These are phyloP conservation scores for Ptyas mucosa DNA, from an alignment of 2,113 vertebrate species.

Conservation along the genomic window DNA sequence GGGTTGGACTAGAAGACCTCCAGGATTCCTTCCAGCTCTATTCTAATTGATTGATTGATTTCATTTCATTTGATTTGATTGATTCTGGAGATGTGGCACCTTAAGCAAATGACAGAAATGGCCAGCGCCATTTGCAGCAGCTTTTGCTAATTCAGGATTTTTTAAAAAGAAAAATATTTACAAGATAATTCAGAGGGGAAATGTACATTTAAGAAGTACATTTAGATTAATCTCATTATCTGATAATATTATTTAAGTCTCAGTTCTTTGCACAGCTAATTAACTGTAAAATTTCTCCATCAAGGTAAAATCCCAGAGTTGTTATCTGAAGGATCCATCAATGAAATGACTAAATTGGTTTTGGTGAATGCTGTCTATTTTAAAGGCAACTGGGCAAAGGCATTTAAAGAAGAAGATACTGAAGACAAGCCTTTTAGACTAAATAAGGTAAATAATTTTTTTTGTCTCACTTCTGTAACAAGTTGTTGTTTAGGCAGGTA, in stretches of 20 bases:
- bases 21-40: too few relatives aligned
- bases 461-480: not conserved
- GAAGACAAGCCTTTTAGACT: slow-evolving; percentile 75
- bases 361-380: slow-evolving; percentile 95
- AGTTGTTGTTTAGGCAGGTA: not conserved
- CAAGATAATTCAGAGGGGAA: not conserved
- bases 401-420: slow-evolving; percentile 73
- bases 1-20: too few relatives aligned
- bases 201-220: not conserved
- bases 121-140: not conserved
- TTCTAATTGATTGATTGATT: too few relatives aligned
- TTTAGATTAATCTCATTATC: not conserved
- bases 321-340: slow-evolving; percentile 73
- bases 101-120: not conserved
- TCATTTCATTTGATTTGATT: too few relatives aligned
- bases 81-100: not conserved
- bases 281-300: not conserved
- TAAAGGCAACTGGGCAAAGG: slow-evolving; percentile 85
- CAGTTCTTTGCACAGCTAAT: not conserved
- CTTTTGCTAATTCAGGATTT: not conserved
- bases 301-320: slow-evolving; percentile 90
- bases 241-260: not conserved
- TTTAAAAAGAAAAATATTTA: not conserved
- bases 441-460: slow-evolving; percentile 55
- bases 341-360: slow-evolving; percentile 74